These are phyloP conservation scores for Furnarius figulus DNA, from an alignment of 2,113 vertebrate species.

Conservation along the genomic window DNA sequence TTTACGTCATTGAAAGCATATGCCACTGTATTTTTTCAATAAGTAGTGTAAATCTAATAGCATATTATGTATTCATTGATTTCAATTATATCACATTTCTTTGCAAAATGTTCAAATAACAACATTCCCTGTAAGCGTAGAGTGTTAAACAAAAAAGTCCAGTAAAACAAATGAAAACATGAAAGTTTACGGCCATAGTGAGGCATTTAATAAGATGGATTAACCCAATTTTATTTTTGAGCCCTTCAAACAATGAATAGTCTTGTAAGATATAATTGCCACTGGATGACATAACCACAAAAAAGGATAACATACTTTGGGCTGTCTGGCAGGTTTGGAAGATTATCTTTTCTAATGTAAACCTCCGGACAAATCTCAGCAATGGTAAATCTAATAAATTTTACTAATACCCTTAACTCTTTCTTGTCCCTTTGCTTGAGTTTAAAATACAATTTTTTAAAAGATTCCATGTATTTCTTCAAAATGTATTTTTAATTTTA, in stretches of 20 bases:
- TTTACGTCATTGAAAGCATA: background rate
- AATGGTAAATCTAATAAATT: conserved; percentile 51
- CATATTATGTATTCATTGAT: background rate
- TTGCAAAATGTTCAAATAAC: background rate
- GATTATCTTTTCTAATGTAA: conserved; percentile 49
- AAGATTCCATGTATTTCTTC: background rate
- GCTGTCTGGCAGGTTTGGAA: conserved; percentile 37
- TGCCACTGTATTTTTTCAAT: background rate
- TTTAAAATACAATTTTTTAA: background rate
- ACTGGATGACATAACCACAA: conserved; percentile 32
- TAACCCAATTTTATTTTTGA: conserved; percentile 46
- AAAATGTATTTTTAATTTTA: background rate
- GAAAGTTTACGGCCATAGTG: background rate
- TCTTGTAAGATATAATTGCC: conserved; percentile 37
- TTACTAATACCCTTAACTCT: conserved; percentile 31
- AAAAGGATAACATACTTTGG: conserved; percentile 44
- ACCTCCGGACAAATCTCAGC: conserved; percentile 1
- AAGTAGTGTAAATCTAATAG: background rate
- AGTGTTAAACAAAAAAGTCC: background rate
- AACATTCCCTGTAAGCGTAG: background rate
- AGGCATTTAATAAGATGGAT: conserved; percentile 22
- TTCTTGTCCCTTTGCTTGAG: background rate
- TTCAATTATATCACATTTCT: background rate
- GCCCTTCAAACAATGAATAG: background rate
- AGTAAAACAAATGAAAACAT: background rate